A percentile compares a stretch with the other conserved stretches of the same genome.
These are phyloP conservation scores for Prosapia bicincta DNA, from an alignment of 2,888 invertebrate species.

Conservation along the genomic window DNA sequence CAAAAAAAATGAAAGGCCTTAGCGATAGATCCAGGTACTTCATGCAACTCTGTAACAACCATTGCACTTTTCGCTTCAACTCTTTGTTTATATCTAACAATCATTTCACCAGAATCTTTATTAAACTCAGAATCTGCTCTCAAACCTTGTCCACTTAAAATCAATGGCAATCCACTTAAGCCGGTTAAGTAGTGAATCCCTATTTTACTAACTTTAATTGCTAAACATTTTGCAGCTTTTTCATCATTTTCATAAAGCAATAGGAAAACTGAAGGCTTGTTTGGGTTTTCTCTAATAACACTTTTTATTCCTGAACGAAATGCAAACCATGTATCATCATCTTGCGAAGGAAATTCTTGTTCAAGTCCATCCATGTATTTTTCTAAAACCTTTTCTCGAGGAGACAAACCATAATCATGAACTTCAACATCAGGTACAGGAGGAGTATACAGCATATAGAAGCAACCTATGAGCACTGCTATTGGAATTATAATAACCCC, in stretches of 20 bases:
- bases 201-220: background rate
- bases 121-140: background rate
- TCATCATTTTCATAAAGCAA: conserved; percentile 6
- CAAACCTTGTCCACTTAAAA: conserved; percentile 1
- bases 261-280: conserved; percentile 17
- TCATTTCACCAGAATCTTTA: background rate
- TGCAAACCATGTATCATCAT: conserved; percentile 3
- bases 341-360: background rate
- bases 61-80: background rate
- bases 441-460: no score
- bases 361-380: background rate
- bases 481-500: no score
- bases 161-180: background rate
- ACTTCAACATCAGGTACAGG: no score
- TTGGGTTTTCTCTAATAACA: conserved; percentile 4
- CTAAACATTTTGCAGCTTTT: conserved; percentile 6
- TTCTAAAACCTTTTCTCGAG: background rate
- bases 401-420: no score
- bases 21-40: conserved; percentile 2
- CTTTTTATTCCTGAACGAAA: conserved; percentile 13
- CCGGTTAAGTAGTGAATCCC: conserved; percentile 1
- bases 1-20: conserved; percentile 9
- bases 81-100: background rate
- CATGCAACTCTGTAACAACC: conserved; percentile 6
- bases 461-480: no score